Base-by-base conservation (phyloP, 2,797 vertebrate species). In the Halcyon chelicuti region DNA sequence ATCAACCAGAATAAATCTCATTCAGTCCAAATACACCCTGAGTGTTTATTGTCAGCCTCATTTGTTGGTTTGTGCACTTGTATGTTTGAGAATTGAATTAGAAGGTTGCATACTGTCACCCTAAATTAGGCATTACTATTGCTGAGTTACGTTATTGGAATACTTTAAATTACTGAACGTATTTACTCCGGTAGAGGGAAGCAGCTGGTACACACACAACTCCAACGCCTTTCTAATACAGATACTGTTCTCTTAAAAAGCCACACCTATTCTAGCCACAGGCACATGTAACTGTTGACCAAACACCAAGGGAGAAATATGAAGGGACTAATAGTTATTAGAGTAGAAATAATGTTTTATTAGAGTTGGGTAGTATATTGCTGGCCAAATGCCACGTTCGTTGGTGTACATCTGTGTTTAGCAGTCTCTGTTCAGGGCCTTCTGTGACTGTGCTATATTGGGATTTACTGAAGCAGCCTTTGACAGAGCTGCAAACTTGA, bases 281-380 rank as follows among this genome's bases (percentile, higher is more conserved):
- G 40, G 20, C 67, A 71, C 2, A 0, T 78, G 57, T 86, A 33
- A 21, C 47, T 86, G 72, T 40, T 71, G 66, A 62, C 72, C 78
- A 77, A 58, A 78, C 51, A 54, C 40, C 39, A 55, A 55, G 74
- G 57, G 93, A 62, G 79, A 97, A 94, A 92, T 25, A 51, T 37
- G 83, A 84, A 88, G 70, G 96, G 93, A 82, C 74, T 70, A 81
- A 82, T 55, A 77, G 44, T 83, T 63, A 70, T 68, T 86, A 83
- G 91, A 93, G 86, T 72, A 54, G 84, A 79, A 96, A 61, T 44
- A 91, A 60, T 44, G n/a, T 86, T 97, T 97, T 65, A 67, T 94
- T 96, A 75, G 75, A 63, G 60, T 31, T 88, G 80, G 72, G 62
- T 90, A 88, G 68, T 82, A 67, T 9, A 35, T 72, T 71, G 68